Conservation (phyloP, 2,888 invertebrate genomes). For the Andrena flavipes region DNA sequence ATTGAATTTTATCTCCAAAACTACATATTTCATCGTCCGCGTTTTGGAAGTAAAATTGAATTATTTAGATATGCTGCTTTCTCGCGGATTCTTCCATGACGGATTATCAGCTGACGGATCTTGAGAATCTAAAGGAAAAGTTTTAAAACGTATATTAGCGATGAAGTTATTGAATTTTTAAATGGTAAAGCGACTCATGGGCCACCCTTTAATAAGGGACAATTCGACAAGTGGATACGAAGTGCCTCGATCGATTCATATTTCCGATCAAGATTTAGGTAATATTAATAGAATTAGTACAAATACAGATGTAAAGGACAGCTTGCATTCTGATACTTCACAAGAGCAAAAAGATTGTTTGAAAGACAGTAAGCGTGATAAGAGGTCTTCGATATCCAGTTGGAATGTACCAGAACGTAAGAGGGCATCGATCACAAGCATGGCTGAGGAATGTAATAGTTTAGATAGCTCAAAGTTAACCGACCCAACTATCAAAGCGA, state of each 20-base stretch:
- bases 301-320: conserved; percentile 44
- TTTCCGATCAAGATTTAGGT: conserved; percentile 64
- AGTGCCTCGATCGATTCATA: conserved; percentile 86
- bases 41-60: no score
- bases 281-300: conserved; percentile 45
- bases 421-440: conserved; percentile 72
- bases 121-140: no score
- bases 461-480: conserved; percentile 73
- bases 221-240: conserved; percentile 88
- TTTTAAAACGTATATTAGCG: no score
- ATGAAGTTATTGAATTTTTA: no score
- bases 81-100: no score
- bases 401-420: conserved; percentile 77
- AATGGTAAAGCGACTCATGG: not conserved
- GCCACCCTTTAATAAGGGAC: conserved; percentile 74
- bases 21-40: no score
- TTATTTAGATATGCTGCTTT: no score
- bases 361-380: conserved; percentile 61
- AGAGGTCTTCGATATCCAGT: conserved; percentile 78
- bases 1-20: no score
- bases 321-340: conserved; percentile 37
- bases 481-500: conserved; percentile 68
- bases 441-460: conserved; percentile 78
- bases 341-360: conserved; percentile 56
- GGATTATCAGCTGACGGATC: no score